Percentiles rank a stretch among this genome's conserved stretches.
These are phyloP conservation scores for Parnassius orleans DNA, from an alignment of 2,888 invertebrate genomes.

Conservation along the genomic window DNA sequence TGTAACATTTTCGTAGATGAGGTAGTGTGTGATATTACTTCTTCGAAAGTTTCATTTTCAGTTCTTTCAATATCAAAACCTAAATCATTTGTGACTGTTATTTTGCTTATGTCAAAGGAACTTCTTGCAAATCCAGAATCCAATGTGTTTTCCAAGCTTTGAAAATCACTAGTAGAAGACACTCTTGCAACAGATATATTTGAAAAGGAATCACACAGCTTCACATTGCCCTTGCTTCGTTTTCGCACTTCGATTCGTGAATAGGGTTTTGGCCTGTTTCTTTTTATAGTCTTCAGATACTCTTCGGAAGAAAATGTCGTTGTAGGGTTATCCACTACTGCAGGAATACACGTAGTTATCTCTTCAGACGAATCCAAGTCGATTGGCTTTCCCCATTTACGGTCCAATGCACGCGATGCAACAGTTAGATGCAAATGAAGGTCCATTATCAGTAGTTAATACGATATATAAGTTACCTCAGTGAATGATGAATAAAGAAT, in stretches of 20 bases:
- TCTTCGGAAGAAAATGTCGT: conserved; percentile 59
- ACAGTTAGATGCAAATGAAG: conserved; percentile 55
- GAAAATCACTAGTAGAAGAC: conserved; percentile 35
- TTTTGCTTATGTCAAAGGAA: too few species aligned
- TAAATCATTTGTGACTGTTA: background rate
- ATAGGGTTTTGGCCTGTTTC: conserved; percentile 30
- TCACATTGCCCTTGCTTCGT: conserved; percentile 31
- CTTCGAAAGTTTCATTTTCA: background rate
- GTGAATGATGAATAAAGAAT: conserved; percentile 8
- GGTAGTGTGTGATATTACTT: background rate
- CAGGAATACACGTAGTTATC: conserved; percentile 41
- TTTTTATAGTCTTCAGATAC: conserved; percentile 41
- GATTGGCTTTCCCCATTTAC: conserved; percentile 55
- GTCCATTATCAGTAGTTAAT: conserved; percentile 42
- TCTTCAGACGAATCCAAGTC: conserved; percentile 48
- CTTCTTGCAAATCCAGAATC: background rate
- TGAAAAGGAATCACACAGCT: conserved; percentile 43
- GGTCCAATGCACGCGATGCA: conserved; percentile 53
- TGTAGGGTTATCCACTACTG: conserved; percentile 43
- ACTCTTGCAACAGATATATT: conserved; percentile 45
- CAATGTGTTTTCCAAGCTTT: background rate
- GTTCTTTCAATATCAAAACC: background rate
- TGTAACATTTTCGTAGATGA: background rate
- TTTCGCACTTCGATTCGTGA: background rate
- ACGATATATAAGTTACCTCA: background rate